A percentile compares a stretch with the other conserved stretches of the same genome.
Evolutionary conservation across 2,888 invertebrate genomes (phyloP).

Genomic region (Coelinius sp.): DNA sequence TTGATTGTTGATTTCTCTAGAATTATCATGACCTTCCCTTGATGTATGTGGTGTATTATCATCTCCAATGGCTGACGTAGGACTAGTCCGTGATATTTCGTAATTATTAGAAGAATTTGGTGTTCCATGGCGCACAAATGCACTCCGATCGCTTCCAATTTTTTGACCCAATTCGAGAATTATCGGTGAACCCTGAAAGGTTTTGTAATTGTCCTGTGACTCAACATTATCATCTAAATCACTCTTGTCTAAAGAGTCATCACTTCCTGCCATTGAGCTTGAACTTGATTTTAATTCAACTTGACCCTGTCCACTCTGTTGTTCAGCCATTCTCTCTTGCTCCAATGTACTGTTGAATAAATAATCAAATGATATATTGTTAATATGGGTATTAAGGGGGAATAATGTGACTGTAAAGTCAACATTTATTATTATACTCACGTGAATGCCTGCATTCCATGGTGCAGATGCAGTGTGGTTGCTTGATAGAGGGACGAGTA

Average conservation of each 20-base stretch:
- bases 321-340: constrained; percentile 62
- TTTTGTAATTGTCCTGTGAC: constrained; percentile 62
- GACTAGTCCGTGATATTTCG: constrained; percentile 51
- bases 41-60: constrained; percentile 42
- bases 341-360: constrained; percentile 57
- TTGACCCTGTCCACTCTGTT: constrained; percentile 57
- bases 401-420: constrained; percentile 37
- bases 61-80: constrained; percentile 45
- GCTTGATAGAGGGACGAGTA: constrained; percentile 68
- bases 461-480: constrained; percentile 64
- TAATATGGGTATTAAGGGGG: constrained; percentile 1
- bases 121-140: constrained; percentile 62
- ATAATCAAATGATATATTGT: background rate
- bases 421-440: constrained; percentile 50
- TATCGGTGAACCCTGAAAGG: constrained; percentile 61
- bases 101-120: constrained; percentile 49
- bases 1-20: constrained; percentile 27
- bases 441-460: constrained; percentile 65
- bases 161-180: constrained; percentile 62
- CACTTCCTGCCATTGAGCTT: constrained; percentile 74
- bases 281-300: constrained; percentile 72
- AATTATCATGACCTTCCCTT: background rate
- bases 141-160: constrained; percentile 63
- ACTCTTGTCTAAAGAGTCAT: constrained; percentile 75
- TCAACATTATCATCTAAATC: constrained; percentile 67